A percentile compares a stretch with the other conserved stretches of the same genome.
These are phyloP conservation scores for Cheilosia urbana DNA, from an alignment of 2,888 invertebrate species.

Conservation along the genomic window DNA sequence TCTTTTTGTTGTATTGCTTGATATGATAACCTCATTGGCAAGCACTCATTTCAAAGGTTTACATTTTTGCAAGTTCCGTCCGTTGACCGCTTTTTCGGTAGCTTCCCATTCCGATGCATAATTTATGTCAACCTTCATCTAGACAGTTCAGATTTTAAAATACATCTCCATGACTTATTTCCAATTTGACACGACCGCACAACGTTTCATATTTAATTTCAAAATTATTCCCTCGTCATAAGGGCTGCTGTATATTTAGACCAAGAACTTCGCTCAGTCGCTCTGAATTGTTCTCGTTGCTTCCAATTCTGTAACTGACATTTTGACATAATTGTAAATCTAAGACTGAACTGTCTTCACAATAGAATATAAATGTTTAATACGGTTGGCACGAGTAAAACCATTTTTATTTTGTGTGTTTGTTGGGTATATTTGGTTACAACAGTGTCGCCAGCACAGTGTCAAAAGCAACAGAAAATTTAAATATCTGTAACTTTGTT, in stretches of 20 bases:
- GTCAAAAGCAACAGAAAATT: conserved; percentile 1
- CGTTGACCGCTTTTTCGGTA: too few species aligned
- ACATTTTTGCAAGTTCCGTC: too few species aligned
- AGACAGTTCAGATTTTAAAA: too few species aligned
- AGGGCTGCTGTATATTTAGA: too few species aligned
- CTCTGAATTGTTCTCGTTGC: too few species aligned
- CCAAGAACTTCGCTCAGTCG: not conserved
- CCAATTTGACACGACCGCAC: too few species aligned
- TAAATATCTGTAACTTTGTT: not conserved
- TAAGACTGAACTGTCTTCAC: conserved; percentile 3
- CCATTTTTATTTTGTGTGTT: not conserved
- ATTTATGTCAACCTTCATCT: too few species aligned
- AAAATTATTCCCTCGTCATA: not conserved
- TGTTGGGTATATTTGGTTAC: not conserved
- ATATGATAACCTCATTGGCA: too few species aligned
- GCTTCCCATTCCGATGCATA: too few species aligned
- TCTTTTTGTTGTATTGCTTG: too few species aligned
- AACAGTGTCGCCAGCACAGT: not conserved
- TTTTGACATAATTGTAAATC: conserved; percentile 12
- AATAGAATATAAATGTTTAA: not conserved
- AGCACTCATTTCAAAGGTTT: too few species aligned
- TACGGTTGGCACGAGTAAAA: not conserved
- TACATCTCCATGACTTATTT: too few species aligned
- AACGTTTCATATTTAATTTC: not conserved
- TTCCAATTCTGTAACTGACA: not conserved